phyloP scores from a whole-genome alignment of 1,140 invertebrate species.

The Drosophila sucinea region DNA sequence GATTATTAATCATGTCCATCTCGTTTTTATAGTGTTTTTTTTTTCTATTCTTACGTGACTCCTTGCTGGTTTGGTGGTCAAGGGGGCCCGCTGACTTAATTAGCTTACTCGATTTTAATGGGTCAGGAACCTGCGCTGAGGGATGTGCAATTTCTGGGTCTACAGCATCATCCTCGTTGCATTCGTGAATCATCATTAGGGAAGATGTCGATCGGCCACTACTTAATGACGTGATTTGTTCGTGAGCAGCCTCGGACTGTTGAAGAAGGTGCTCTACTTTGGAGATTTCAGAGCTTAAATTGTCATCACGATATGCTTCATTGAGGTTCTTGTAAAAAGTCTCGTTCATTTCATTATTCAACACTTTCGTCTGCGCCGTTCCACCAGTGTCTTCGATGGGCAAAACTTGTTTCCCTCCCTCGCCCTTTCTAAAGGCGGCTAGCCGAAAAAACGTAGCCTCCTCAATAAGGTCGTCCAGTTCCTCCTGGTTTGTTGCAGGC shows the following conservation, averaged over 20 bases:
- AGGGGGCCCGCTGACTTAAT: neutral
- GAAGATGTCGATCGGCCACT: constrained; percentile 36
- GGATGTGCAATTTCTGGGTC: constrained; percentile 47
- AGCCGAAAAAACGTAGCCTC: constrained; percentile 72
- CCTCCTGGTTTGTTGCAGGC: constrained; percentile 9
- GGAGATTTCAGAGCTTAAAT: constrained; percentile 61
- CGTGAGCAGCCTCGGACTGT: constrained; percentile 45
- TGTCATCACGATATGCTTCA: constrained; percentile 92
- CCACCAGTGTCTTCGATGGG: constrained; percentile 76
- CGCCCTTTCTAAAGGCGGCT: constrained; percentile 62
- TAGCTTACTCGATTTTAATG: neutral
- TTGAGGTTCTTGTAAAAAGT: constrained; percentile 95
- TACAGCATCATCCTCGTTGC: constrained; percentile 78
- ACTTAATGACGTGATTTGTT: constrained; percentile 37
- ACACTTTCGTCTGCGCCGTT: constrained; percentile 21
- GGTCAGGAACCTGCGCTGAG: constrained; percentile 48
- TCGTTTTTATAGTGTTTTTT: constrained; percentile 79
- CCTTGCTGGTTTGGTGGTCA: constrained; percentile 35
- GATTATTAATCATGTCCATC: constrained; percentile 81
- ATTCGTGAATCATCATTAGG: constrained; percentile 91
- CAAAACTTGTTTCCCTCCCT: constrained; percentile 51
- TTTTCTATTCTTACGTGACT: constrained; percentile 66
- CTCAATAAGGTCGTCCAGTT: constrained; percentile 45
- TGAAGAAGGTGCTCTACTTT: constrained; percentile 65
- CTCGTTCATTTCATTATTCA: constrained; percentile 91